These are phyloP conservation scores for Micropoecilia bifurca DNA, from an alignment of 2,797 vertebrate species.

Conservation along the genomic window DNA sequence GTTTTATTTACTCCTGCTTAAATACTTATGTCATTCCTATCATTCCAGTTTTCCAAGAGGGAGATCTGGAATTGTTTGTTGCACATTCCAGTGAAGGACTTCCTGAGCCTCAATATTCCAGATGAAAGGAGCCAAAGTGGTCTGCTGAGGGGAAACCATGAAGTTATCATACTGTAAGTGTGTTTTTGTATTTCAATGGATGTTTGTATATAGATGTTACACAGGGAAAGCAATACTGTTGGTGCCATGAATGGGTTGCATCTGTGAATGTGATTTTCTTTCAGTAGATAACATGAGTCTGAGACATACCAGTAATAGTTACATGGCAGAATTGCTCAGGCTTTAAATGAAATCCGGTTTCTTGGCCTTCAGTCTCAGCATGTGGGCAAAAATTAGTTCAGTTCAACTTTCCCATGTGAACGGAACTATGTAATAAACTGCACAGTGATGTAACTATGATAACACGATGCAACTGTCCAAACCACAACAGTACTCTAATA, in stretches of 20 bases:
- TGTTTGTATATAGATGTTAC: neutral
- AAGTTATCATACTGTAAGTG: neutral
- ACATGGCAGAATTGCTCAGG: neutral
- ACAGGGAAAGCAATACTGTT: neutral
- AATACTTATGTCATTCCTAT: conserved; percentile 41
- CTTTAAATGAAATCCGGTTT: neutral
- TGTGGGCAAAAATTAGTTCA: conserved; percentile 1
- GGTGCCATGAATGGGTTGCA: neutral
- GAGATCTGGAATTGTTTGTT: conserved; percentile 41
- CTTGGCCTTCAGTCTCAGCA: neutral
- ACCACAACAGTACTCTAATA: neutral
- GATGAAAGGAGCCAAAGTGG: neutral
- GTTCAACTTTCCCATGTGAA: neutral
- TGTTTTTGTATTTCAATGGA: neutral
- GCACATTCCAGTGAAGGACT: conserved; percentile 43
- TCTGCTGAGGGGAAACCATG: conserved; percentile 12
- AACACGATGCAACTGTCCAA: neutral
- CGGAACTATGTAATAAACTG: neutral
- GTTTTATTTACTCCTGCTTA: conserved; percentile 22
- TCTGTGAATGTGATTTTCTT: neutral
- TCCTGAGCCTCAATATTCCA: conserved; percentile 20
- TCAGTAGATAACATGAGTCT: neutral
- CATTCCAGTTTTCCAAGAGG: conserved; percentile 50
- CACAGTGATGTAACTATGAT: conserved; percentile 11
- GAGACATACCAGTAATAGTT: neutral